phyloP scores from a whole-genome alignment of 1,140 invertebrate genomes.

The Chironomus tepperi region DNA sequence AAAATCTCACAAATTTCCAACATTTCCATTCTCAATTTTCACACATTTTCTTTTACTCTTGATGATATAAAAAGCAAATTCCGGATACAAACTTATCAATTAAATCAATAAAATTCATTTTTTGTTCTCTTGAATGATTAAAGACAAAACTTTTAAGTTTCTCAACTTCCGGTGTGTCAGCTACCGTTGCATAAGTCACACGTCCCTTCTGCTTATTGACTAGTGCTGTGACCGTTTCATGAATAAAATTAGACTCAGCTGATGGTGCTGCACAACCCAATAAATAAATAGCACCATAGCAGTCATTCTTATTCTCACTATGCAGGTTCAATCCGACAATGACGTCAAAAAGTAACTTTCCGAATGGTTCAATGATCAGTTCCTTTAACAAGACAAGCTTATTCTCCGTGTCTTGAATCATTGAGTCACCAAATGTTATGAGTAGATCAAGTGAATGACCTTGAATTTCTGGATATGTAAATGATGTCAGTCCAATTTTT shows the following conservation, averaged over 20 bases:
- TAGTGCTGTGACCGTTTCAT: not conserved
- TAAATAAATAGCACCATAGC: not conserved
- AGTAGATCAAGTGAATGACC: not conserved
- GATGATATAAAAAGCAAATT: conserved; percentile 8
- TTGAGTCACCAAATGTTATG: not conserved
- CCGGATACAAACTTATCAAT: not conserved
- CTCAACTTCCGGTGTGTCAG: not conserved
- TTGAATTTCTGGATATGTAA: conserved; percentile 22
- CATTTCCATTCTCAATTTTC: too few species aligned
- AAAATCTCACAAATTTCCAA: too few species aligned
- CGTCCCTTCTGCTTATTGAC: not conserved
- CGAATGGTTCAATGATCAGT: not conserved
- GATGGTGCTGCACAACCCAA: not conserved
- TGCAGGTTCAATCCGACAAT: not conserved
- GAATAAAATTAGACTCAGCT: not conserved
- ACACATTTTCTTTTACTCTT: too few species aligned
- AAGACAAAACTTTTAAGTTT: not conserved
- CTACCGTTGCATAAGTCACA: not conserved
- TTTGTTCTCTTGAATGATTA: not conserved
- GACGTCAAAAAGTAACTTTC: not conserved
- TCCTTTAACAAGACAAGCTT: not conserved
- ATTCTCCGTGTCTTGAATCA: not conserved
- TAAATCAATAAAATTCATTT: not conserved
- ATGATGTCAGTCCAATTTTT: conserved; percentile 21
- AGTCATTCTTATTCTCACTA: conserved; percentile 1